A percentile compares a stretch with the other conserved stretches of the same genome.
These are phyloP conservation scores for Pomacea canaliculata DNA, from an alignment of 2,888 invertebrate species.

Conservation along the genomic window DNA sequence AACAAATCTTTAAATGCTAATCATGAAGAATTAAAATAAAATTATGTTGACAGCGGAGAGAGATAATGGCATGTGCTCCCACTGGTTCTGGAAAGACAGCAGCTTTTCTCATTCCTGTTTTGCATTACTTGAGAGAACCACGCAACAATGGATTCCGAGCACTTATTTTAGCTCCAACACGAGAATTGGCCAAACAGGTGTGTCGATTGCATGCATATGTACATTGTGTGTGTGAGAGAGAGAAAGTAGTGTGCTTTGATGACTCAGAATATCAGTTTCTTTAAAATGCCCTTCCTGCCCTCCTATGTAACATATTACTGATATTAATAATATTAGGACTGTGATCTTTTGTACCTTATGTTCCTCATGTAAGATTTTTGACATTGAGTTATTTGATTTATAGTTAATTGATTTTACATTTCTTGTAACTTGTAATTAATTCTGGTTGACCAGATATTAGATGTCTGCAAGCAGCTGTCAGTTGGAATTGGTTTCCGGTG, in stretches of 20 bases:
- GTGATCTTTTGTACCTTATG: no score
- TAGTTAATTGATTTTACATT: no score
- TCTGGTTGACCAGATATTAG: constrained; percentile 53
- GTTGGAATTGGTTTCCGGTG: constrained; percentile 81
- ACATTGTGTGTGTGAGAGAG: not conserved
- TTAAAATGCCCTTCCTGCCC: not conserved
- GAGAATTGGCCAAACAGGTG: constrained; percentile 94
- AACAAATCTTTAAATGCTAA: no score
- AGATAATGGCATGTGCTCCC: constrained; percentile 93
- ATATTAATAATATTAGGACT: no score
- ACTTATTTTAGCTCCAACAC: constrained; percentile 90
- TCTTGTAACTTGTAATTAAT: no score
- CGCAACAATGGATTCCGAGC: constrained; percentile 82
- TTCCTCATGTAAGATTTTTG: no score
- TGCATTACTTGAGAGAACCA: constrained; percentile 81
- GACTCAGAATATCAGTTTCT: not conserved
- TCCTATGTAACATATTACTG: no score
- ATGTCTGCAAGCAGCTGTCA: constrained; percentile 83
- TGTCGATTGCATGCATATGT: not conserved
- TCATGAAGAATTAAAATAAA: no score
- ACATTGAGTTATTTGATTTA: no score
- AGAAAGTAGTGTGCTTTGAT: not conserved
- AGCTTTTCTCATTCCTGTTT: constrained; percentile 90
- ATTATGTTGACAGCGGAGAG: constrained; percentile 73
- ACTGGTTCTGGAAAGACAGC: constrained; percentile 98